phyloP scores from a whole-genome alignment of 2,888 invertebrate species.

The Cepaea hortensis region DNA sequence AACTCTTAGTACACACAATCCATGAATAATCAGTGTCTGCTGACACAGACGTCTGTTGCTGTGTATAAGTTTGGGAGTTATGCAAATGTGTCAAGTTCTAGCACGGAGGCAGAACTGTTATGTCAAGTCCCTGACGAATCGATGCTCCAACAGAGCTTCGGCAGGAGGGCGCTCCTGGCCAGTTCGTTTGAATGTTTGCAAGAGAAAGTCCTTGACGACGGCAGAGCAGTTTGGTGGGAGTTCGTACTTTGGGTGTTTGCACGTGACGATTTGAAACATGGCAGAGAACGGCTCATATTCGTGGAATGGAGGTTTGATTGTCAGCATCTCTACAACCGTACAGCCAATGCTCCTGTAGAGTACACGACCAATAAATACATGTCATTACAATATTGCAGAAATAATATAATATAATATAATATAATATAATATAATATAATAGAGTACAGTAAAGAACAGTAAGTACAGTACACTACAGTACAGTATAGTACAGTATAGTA shows the following conservation, averaged over 20 bases:
- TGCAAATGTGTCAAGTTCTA: slow-evolving; percentile 30
- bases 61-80: not conserved
- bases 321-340: slow-evolving; percentile 77
- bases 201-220: slow-evolving; percentile 68
- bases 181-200: slow-evolving; percentile 66
- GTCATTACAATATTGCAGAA: not conserved
- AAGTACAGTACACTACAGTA: too few species aligned
- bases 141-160: slow-evolving; percentile 66
- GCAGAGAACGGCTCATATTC: slow-evolving; percentile 76
- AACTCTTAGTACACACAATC: not conserved
- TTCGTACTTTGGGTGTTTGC: slow-evolving; percentile 70
- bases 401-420: not conserved
- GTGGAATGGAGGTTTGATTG: slow-evolving; percentile 74
- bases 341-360: slow-evolving; percentile 77
- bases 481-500: too few species aligned
- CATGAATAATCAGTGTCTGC: not conserved
- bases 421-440: not conserved
- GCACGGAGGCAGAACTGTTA: slow-evolving; percentile 31
- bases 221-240: slow-evolving; percentile 68
- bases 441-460: too few species aligned
- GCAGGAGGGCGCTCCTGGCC: slow-evolving; percentile 70
- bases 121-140: slow-evolving; percentile 54
- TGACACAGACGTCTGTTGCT: not conserved
- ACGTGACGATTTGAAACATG: slow-evolving; percentile 76
- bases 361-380: too few species aligned